Evolutionary conservation across 2,797 vertebrate genomes (phyloP).

Genomic region (Enteromius paludinosus): DNA sequence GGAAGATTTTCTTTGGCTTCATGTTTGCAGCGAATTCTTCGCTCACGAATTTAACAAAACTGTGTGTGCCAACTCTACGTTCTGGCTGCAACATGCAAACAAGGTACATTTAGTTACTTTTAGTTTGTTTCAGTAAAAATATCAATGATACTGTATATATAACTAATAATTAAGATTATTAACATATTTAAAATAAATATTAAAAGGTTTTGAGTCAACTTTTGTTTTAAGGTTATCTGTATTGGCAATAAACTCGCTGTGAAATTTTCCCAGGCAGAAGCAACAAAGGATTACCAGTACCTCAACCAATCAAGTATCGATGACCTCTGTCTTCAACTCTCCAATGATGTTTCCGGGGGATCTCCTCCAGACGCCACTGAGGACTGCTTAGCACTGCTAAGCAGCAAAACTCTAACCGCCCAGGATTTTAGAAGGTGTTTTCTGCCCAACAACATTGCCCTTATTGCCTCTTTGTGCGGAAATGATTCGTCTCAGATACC

Average conservation of each 20-base stretch:
- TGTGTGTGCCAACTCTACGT: conserved; percentile 85
- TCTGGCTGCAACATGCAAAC: conserved; percentile 80
- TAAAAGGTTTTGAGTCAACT: neutral
- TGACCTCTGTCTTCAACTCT: conserved; percentile 81
- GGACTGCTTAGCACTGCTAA: conserved; percentile 76
- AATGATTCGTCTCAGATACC: conserved; percentile 66
- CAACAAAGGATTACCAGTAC: conserved; percentile 72
- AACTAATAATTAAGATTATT: too few relatives aligned
- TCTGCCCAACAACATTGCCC: conserved; percentile 80
- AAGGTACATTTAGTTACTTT: conserved; percentile 68
- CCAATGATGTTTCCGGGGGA: conserved; percentile 51
- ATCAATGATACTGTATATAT: too few relatives aligned
- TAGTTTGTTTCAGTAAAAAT: neutral
- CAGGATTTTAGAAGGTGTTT: conserved; percentile 85
- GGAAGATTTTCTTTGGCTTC: conserved; percentile 86
- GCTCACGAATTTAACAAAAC: conserved; percentile 86
- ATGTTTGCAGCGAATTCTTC: conserved; percentile 87
- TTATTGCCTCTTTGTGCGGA: conserved; percentile 78
- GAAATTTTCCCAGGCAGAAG: conserved; percentile 70
- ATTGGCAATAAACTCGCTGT: conserved; percentile 6
- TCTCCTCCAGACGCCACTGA: conserved; percentile 63
- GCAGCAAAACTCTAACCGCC: conserved; percentile 76
- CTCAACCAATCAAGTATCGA: conserved; percentile 81
- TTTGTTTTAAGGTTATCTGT: conserved; percentile 9
- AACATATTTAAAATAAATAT: neutral